Percentiles rank a stretch among this genome's conserved stretches.
These are phyloP conservation scores for Metopia argyrocephala DNA, from an alignment of 2,888 invertebrate species.

Conservation along the genomic window DNA sequence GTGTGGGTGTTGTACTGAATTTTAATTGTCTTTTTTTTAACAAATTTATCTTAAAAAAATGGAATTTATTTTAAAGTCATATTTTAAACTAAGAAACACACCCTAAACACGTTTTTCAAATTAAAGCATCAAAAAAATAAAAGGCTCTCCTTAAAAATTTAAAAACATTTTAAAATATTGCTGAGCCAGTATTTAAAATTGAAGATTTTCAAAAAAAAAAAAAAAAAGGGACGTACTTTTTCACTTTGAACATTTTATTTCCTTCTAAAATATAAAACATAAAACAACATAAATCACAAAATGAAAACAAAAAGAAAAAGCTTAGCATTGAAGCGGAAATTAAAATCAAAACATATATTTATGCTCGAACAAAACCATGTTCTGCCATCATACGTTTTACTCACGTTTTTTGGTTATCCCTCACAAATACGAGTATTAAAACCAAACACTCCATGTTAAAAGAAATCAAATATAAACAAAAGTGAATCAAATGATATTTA, in stretches of 20 bases:
- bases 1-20: no score
- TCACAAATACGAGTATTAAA: no score
- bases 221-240: not conserved
- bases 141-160: no score
- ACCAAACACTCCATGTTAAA: not conserved
- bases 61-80: no score
- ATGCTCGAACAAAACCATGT: conserved; percentile 1
- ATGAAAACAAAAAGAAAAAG: conserved; percentile 19
- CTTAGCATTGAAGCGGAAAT: conserved; percentile 47
- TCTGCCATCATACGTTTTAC: not conserved
- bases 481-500: conserved; percentile 16
- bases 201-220: not conserved
- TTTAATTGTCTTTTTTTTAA: not conserved
- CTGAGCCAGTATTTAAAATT: no score
- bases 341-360: conserved; percentile 53
- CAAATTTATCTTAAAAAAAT: no score
- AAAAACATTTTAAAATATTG: no score
- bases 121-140: no score
- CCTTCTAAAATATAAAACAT: not conserved
- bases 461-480: not conserved
- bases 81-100: no score
- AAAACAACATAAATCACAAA: not conserved
- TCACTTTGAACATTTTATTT: no score
- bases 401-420: no score
- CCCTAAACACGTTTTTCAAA: no score